These are phyloP conservation scores for Petrocephalus microphthalmus DNA, from an alignment of 2,113 vertebrate genomes.

Conservation along the genomic window DNA sequence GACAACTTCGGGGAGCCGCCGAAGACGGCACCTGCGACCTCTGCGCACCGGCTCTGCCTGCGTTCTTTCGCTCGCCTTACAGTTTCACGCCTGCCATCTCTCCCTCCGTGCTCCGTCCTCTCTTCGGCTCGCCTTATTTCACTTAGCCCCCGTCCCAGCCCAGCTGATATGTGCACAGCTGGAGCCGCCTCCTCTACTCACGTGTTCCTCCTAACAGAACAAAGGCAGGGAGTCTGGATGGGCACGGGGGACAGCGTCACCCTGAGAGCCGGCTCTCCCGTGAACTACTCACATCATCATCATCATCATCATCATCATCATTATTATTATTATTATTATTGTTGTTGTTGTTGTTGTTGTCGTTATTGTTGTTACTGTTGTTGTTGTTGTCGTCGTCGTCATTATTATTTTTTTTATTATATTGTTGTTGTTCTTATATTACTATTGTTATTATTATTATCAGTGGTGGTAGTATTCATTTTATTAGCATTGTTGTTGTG, in stretches of 20 bases:
- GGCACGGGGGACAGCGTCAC: neutral
- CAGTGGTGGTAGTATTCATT: neutral
- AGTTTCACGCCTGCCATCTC: neutral
- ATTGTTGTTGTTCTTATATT: neutral
- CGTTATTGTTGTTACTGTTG: neutral
- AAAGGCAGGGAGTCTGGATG: neutral
- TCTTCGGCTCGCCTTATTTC: neutral
- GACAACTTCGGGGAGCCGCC: neutral
- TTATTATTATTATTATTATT: neutral
- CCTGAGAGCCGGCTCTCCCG: neutral
- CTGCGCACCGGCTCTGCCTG: too few species aligned
- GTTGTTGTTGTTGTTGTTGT: neutral
- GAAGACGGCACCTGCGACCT: neutral
- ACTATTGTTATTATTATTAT: neutral
- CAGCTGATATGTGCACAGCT: neutral
- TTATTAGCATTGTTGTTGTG: neutral
- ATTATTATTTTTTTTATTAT: neutral
- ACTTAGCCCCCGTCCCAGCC: neutral
- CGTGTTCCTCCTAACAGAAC: slow-evolving; percentile 12
- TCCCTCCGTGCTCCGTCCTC: neutral
- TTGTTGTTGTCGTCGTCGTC: neutral
- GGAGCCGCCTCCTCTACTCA: slow-evolving; percentile 21
- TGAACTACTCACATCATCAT: neutral
- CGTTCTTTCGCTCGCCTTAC: neutral
- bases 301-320: too few species aligned